These are phyloP conservation scores for Platyrinchus mystaceus DNA, from an alignment of 2,797 vertebrate genomes.

Conservation along the genomic window DNA sequence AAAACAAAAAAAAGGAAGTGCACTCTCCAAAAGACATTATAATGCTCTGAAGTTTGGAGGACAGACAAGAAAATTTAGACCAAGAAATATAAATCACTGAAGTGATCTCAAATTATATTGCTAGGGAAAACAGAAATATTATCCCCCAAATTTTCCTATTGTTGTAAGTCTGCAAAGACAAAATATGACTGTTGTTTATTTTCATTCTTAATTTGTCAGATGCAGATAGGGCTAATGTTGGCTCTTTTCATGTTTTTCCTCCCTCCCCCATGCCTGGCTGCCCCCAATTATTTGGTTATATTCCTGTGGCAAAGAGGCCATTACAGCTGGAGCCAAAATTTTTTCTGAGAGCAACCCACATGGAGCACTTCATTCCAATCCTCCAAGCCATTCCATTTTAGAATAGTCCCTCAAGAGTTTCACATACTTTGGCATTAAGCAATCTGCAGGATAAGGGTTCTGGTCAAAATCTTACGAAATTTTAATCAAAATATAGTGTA, in stretches of 20 bases:
- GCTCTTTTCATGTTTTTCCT: background rate
- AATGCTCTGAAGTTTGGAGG: constrained; percentile 30
- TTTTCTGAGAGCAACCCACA: background rate
- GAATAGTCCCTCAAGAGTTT: background rate
- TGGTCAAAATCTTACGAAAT: background rate
- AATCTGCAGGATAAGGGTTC: background rate
- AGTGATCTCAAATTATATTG: constrained; percentile 1
- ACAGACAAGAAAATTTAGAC: constrained; percentile 27
- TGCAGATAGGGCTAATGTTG: background rate
- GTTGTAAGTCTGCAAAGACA: background rate
- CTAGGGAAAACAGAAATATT: constrained; percentile 25
- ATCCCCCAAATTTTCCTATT: background rate
- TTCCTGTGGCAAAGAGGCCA: background rate
- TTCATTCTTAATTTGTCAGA: constrained; percentile 22
- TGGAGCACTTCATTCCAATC: background rate
- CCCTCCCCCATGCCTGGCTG: accelerated
- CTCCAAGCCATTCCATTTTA: constrained; percentile 12
- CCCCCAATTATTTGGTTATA: background rate
- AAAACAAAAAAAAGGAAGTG: background rate
- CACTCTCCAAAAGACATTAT: constrained; percentile 17
- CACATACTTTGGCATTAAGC: background rate
- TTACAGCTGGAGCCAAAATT: background rate
- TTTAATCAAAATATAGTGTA: background rate
- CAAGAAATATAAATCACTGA: constrained; percentile 39
- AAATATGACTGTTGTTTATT: background rate